phyloP scores from a whole-genome alignment of 1,140 invertebrate genomes.

The Drosophila subobscura region DNA sequence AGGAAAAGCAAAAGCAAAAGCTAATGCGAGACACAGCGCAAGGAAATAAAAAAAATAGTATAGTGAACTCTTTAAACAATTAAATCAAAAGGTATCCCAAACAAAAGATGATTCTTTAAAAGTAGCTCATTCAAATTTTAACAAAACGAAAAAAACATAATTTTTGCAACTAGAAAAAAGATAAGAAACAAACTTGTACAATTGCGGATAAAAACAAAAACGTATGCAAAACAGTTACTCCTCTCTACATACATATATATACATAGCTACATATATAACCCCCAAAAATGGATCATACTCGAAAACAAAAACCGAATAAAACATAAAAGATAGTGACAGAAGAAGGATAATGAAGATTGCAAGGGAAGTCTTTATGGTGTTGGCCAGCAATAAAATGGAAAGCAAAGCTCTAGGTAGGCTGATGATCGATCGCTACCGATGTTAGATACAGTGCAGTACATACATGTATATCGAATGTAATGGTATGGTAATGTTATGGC shows the following conservation, averaged over 20 bases:
- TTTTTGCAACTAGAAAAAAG: slow-evolving; percentile 64
- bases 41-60: slow-evolving; percentile 46
- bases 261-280: slow-evolving; percentile 66
- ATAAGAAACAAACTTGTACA: slow-evolving; percentile 56
- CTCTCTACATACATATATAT: slow-evolving; percentile 70
- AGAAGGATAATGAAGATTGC: slow-evolving; percentile 18
- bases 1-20: slow-evolving; percentile 13
- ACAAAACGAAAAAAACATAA: slow-evolving; percentile 54
- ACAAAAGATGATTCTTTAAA: slow-evolving; percentile 44
- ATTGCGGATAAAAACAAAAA: slow-evolving; percentile 54
- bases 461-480: slow-evolving; percentile 63
- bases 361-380: slow-evolving; percentile 34
- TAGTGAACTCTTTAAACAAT: slow-evolving; percentile 56
- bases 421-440: slow-evolving; percentile 49
- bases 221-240: slow-evolving; percentile 66
- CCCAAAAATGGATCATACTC: slow-evolving; percentile 58
- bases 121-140: slow-evolving; percentile 80
- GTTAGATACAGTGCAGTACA: slow-evolving; percentile 43
- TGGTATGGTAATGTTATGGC: slow-evolving; percentile 52
- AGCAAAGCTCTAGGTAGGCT: slow-evolving; percentile 69
- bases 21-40: slow-evolving; percentile 3
- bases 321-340: slow-evolving; percentile 1
- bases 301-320: slow-evolving; percentile 18
- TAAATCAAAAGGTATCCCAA: slow-evolving; percentile 59
- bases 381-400: slow-evolving; percentile 56